Conservation (phyloP, 1,140 invertebrate genomes). For the Drosophila teissieri region DNA sequence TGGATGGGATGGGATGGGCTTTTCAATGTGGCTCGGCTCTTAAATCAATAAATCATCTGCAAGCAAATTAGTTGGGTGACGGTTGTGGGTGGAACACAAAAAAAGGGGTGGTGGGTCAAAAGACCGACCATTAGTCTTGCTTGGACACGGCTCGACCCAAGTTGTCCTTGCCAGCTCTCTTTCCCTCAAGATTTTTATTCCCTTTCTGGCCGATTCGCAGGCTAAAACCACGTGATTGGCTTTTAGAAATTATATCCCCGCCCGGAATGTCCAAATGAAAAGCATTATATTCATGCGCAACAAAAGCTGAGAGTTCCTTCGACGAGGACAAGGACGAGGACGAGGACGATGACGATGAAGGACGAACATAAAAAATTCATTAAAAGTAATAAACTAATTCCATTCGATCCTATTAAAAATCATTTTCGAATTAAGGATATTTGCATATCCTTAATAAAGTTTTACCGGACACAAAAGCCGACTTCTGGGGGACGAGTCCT, state of each 20-base stretch:
- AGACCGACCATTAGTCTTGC: constrained; percentile 72
- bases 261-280: constrained; percentile 42
- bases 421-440: constrained; percentile 85
- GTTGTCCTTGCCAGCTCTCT: constrained; percentile 24
- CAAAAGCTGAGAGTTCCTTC: constrained; percentile 41
- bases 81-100: constrained; percentile 1
- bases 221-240: constrained; percentile 71
- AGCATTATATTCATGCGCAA: constrained; percentile 76
- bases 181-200: constrained; percentile 18
- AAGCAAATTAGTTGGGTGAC: constrained; percentile 75
- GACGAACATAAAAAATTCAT: constrained; percentile 84
- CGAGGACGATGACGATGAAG: not conserved
- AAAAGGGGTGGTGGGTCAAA: constrained; percentile 10
- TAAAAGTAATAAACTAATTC: constrained; percentile 85
- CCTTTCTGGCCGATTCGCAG: constrained; percentile 11
- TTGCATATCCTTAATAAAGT: constrained; percentile 84
- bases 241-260: constrained; percentile 41
- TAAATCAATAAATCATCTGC: constrained; percentile 83
- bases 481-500: constrained; percentile 25
- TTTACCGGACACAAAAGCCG: constrained; percentile 71
- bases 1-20: not conserved
- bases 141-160: constrained; percentile 63
- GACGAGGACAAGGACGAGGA: not conserved
- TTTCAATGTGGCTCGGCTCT: constrained; percentile 36
- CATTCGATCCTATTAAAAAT: constrained; percentile 85